Percentiles rank a stretch among this genome's conserved stretches.
Conservation (phyloP, 2,797 vertebrate species). For the Odontamblyopus rebecca region DNA sequence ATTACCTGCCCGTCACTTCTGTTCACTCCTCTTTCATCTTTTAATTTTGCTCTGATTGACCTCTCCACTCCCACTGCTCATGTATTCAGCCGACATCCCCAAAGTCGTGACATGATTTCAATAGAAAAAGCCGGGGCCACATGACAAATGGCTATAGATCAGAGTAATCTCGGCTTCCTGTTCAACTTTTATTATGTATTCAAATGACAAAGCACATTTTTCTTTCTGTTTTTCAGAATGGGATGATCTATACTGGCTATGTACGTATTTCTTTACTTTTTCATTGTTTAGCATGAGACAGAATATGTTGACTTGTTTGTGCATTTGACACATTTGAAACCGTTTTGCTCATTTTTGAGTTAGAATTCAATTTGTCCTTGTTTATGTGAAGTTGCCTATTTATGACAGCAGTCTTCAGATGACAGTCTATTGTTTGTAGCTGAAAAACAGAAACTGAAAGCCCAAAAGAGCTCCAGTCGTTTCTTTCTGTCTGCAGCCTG, state of each 20-base stretch:
- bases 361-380: conserved; percentile 7
- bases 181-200: conserved; percentile 21
- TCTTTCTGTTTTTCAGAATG: conserved; percentile 73
- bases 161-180: conserved; percentile 22
- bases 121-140: conserved; percentile 44
- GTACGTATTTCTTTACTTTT: conserved; percentile 72
- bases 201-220: conserved; percentile 5
- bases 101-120: conserved; percentile 41
- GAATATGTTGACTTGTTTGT: conserved; percentile 10
- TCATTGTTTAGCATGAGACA: not conserved
- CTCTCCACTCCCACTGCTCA: conserved; percentile 48
- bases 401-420: not conserved
- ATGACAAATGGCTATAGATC: conserved; percentile 28
- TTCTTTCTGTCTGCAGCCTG: not conserved
- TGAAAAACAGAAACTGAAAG: not conserved
- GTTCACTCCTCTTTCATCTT: conserved; percentile 61
- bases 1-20: conserved; percentile 57
- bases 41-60: conserved; percentile 58
- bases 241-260: conserved; percentile 88
- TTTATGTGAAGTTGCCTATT: conserved; percentile 7
- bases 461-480: not conserved
- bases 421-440: not conserved
- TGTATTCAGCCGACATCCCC: conserved; percentile 51
- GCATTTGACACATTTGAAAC: not conserved
- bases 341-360: conserved; percentile 17